Conservation (phyloP, 2,797 vertebrate species). For the Sebastes jordani region DNA sequence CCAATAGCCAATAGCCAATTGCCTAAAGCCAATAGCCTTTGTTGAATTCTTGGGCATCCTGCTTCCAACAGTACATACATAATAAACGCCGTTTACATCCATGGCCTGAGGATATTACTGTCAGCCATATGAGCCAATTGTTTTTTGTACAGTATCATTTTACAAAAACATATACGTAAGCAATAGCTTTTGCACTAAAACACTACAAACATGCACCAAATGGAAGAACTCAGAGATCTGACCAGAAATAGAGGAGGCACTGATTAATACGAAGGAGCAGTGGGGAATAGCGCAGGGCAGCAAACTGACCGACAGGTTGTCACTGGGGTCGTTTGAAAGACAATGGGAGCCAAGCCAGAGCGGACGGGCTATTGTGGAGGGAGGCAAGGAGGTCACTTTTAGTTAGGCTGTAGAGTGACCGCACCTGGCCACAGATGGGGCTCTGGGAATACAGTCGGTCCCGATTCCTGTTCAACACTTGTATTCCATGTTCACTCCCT, state of each 20-base stretch:
- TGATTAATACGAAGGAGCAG: constrained; percentile 53
- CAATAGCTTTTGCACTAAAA: not conserved
- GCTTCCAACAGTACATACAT: not conserved
- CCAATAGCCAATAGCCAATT: too few relatives aligned
- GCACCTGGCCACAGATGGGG: constrained; percentile 44
- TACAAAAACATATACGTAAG: not conserved
- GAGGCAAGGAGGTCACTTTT: constrained; percentile 50
- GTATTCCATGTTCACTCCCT: not conserved
- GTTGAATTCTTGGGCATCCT: not conserved
- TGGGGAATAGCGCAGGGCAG: constrained; percentile 27
- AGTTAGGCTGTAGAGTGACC: constrained; percentile 46
- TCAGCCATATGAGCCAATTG: not conserved
- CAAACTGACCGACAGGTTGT: constrained; percentile 45
- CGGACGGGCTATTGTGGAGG: constrained; percentile 44
- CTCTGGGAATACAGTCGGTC: constrained; percentile 41
- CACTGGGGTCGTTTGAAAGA: constrained; percentile 61
- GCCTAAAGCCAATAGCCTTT: not conserved
- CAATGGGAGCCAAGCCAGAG: constrained; percentile 61
- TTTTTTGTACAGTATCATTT: not conserved
- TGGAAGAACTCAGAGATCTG: constrained; percentile 2
- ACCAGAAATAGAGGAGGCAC: constrained; percentile 34
- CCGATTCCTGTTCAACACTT: not conserved
- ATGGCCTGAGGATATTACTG: not conserved
- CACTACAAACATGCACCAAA: not conserved
- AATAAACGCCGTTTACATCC: too few relatives aligned